Conservation (phyloP, 2,888 invertebrate species). For the Oasisia sp. region DNA sequence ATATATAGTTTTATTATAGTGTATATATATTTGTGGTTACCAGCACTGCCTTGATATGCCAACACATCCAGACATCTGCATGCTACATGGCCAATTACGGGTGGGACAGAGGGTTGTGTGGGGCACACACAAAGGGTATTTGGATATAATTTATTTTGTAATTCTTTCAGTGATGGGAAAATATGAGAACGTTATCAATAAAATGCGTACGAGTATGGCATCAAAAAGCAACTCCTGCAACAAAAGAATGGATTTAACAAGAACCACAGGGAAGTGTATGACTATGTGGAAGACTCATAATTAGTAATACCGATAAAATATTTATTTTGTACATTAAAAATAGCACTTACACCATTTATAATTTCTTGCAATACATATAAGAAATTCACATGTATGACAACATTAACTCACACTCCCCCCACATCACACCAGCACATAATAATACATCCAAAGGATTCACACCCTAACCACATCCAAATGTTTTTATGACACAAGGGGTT, state of each 20-base stretch:
- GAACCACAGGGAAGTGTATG: too few relatives aligned
- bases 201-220: neutral
- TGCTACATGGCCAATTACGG: neutral
- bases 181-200: neutral
- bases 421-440: neutral
- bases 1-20: too few relatives aligned
- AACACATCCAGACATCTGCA: neutral
- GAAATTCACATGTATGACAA: neutral
- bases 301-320: too few relatives aligned
- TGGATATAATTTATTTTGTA: neutral
- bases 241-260: neutral
- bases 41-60: neutral
- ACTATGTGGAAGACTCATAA: too few relatives aligned
- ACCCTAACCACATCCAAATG: neutral
- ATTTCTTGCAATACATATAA: too few relatives aligned
- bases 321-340: too few relatives aligned
- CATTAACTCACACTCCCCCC: neutral
- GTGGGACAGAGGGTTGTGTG: neutral
- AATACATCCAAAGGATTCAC: neutral
- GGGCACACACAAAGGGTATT: neutral
- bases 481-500: neutral
- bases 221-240: neutral
- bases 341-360: too few relatives aligned
- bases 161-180: neutral
- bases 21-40: neutral